Percentiles rank a stretch among this genome's conserved stretches.
Evolutionary conservation across 2,888 invertebrate genomes (phyloP).

Genomic region (Macrophya alboannulata): DNA sequence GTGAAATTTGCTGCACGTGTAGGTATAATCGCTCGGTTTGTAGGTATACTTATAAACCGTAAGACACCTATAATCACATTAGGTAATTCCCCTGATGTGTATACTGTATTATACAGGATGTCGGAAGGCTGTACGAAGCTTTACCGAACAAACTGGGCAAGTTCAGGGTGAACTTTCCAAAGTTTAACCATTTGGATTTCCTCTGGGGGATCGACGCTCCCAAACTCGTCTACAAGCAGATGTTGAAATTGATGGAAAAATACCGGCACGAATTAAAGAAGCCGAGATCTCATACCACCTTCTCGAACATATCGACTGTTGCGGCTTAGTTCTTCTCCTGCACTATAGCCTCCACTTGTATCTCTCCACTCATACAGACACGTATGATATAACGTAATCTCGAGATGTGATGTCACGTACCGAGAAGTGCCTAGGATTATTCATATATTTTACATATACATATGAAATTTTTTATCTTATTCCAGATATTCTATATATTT

Average conservation of each 20-base stretch:
- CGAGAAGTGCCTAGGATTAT: neutral
- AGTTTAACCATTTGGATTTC: slow-evolving; percentile 90
- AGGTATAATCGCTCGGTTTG: neutral
- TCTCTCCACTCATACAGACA: neutral
- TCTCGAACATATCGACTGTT: neutral
- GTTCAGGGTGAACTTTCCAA: slow-evolving; percentile 83
- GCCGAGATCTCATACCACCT: neutral
- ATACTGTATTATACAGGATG: slow-evolving; percentile 80
- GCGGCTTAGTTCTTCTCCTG: neutral
- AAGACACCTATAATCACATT: neutral
- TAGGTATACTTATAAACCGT: neutral
- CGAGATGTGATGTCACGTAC: neutral
- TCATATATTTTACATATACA: neutral
- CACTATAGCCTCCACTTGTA: no score
- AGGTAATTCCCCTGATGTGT: neutral
- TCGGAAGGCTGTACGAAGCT: slow-evolving; percentile 81
- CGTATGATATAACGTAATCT: neutral
- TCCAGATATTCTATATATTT: neutral
- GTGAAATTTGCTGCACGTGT: neutral
- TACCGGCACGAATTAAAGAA: slow-evolving; percentile 60
- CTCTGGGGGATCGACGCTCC: slow-evolving; percentile 85
- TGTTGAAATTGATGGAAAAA: slow-evolving; percentile 80
- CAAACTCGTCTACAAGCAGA: slow-evolving; percentile 82
- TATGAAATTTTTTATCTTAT: neutral
- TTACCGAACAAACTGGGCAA: slow-evolving; percentile 82